Conservation (phyloP, 2,888 invertebrate genomes). For the Rambutsinella grinnellia region DNA sequence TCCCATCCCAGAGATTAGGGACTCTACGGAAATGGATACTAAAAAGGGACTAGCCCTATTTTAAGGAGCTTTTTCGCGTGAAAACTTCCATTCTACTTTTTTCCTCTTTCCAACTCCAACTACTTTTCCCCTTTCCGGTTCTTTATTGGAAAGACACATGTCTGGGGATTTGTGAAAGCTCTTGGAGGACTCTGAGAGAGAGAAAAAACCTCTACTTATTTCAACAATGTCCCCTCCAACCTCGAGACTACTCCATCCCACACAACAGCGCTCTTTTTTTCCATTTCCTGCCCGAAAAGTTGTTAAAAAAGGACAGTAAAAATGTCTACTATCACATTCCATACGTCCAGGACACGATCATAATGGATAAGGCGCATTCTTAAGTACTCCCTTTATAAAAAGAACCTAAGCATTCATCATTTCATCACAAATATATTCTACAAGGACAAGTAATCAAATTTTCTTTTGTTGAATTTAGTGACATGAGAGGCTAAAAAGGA, state of each 20-base stretch:
- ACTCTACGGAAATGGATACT: not conserved
- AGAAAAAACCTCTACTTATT: not conserved
- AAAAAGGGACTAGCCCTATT: not conserved
- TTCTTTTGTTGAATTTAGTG: no score
- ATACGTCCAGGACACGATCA: no score
- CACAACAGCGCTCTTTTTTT: no score
- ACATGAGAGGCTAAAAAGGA: no score
- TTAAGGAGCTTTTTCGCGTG: not conserved
- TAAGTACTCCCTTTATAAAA: no score
- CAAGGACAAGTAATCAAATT: no score
- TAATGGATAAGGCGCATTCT: no score
- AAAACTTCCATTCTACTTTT: not conserved
- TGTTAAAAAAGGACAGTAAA: no score
- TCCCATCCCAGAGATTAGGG: not conserved
- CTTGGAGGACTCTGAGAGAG: conserved; percentile 5
- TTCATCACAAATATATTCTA: no score
- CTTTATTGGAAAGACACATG: conserved; percentile 20
- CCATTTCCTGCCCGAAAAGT: no score
- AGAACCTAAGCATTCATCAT: no score
- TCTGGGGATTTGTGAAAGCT: conserved; percentile 26
- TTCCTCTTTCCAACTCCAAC: not conserved
- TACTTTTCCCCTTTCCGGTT: conserved; percentile 21
- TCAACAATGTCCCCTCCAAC: conserved; percentile 2
- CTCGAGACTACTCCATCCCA: not conserved
- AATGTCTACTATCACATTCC: no score